Evolutionary conservation across 1,140 invertebrate species (phyloP).

Genomic region (Scaptomyza graminum): DNA sequence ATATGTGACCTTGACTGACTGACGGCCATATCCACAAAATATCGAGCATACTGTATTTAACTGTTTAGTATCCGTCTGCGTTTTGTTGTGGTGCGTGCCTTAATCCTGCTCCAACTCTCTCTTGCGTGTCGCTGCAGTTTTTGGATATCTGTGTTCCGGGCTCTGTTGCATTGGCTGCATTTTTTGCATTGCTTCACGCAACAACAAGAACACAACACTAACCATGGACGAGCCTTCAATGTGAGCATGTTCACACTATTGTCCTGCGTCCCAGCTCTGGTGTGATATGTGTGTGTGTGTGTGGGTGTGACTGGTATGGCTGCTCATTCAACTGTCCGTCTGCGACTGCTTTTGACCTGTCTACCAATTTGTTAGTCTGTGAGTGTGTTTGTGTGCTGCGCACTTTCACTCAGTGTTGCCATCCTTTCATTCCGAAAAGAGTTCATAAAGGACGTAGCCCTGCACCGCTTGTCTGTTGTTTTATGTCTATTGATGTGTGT

Average conservation of each 20-base stretch:
- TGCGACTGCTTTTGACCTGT: slow-evolving; percentile 5
- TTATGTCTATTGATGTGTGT: background rate
- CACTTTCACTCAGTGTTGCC: slow-evolving; percentile 66
- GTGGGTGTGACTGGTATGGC: slow-evolving; percentile 21
- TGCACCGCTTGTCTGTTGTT: background rate
- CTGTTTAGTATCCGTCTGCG: slow-evolving; percentile 35
- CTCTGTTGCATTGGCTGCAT: slow-evolving; percentile 44
- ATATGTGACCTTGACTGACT: slow-evolving; percentile 60
- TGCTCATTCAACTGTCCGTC: slow-evolving; percentile 10
- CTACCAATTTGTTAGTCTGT: slow-evolving; percentile 6
- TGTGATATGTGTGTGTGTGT: slow-evolving; percentile 16
- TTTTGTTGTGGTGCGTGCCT: slow-evolving; percentile 17
- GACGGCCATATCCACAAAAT: slow-evolving; percentile 15
- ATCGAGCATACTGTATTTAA: slow-evolving; percentile 50
- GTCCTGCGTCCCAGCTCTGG: slow-evolving; percentile 30
- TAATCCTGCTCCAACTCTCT: background rate
- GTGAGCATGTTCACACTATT: slow-evolving; percentile 49
- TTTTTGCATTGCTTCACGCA: slow-evolving; percentile 43
- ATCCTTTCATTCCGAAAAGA: slow-evolving; percentile 47
- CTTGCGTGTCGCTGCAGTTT: slow-evolving; percentile 22
- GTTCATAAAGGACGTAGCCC: slow-evolving; percentile 50
- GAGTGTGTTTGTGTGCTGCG: slow-evolving; percentile 27
- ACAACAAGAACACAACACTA: slow-evolving; percentile 13
- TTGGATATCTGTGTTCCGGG: background rate
- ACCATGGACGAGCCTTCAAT: slow-evolving; percentile 13